A percentile compares a stretch with the other conserved stretches of the same genome.
Conservation (phyloP, 2,797 vertebrate species). For the Sternotherus odoratus region DNA sequence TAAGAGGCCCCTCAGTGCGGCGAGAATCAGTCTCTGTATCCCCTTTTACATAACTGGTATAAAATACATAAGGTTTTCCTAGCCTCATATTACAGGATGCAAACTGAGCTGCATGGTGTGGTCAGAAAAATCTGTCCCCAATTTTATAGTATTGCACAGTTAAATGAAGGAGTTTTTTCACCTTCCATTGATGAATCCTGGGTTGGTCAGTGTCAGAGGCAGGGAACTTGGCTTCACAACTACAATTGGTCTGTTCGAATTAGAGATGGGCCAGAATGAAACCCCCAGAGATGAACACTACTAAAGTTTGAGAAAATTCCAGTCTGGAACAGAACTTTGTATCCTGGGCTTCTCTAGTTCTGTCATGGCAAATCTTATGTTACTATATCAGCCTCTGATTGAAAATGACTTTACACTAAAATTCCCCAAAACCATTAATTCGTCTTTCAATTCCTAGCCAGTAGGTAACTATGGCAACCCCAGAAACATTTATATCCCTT, state of each 20-base stretch:
- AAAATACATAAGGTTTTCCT: accelerated
- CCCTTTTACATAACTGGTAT: accelerated
- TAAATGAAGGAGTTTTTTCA: background rate
- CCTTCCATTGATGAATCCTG: background rate
- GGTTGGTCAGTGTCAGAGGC: background rate
- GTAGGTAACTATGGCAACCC: background rate
- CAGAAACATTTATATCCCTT: background rate
- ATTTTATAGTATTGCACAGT: background rate
- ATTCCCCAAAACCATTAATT: background rate
- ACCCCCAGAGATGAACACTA: background rate
- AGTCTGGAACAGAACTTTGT: background rate
- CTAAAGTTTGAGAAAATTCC: background rate
- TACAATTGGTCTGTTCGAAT: background rate
- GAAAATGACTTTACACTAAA: background rate
- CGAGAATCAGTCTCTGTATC: background rate
- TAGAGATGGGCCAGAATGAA: background rate
- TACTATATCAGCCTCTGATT: background rate
- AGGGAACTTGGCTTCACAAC: background rate
- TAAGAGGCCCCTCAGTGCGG: background rate
- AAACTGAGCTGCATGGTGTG: background rate
- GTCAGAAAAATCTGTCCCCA: background rate
- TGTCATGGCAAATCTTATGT: background rate
- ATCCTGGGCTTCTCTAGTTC: background rate
- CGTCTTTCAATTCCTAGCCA: background rate
- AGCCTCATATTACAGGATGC: background rate